Base-by-base conservation (phyloP, 2,113 vertebrate genomes). In the Sinosuthora webbiana region DNA sequence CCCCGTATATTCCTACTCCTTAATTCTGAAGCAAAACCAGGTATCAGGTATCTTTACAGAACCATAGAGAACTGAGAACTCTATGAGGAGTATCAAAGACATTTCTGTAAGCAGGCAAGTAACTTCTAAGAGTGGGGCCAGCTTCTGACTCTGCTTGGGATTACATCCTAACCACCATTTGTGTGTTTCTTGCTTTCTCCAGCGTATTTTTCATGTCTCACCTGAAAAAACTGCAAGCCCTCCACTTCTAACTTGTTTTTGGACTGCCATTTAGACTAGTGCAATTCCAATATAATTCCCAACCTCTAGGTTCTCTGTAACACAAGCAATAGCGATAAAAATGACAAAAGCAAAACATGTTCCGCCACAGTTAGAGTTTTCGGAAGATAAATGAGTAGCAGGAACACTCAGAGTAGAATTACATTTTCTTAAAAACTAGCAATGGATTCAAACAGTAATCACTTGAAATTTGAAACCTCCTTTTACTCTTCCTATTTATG, bases 351-450 rank as follows among this genome's bases (percentile, higher is more conserved):
- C 0, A 1, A 70, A 30, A 59, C 9, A 4, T 28, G 15, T 49
- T 18, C 21, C 0, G 0, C 15, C 8, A 10, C 1, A 0, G 17
- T 47, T 50, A 23, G 0, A 44, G 11, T 41, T 78, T 78, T 67
- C 42, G 71, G 47, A 89, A 91, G 27, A 70, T 15, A 87, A 78
- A 63, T 5, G 25, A 13, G n/a, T 30, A 59, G 50, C 22, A 45
- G 75, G 10, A 83, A 15, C 24, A 39, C 11, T 81, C 30, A 39
- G 37, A 81, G 45, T n/a, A 82, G 56, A 71, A 3, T 6, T 22
- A 31, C 2, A 7, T 82, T 82, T 87, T 91, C 28, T 50, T 74
- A 59, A 87, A 90, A 89, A 63, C 22, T 71, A 42, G 3, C 13
- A 56, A 42, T 37, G 28, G 15, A 84, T 81, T 91, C 44, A 56